phyloP scores from a whole-genome alignment of 2,113 vertebrate species.

The Butastur rufipennis region DNA sequence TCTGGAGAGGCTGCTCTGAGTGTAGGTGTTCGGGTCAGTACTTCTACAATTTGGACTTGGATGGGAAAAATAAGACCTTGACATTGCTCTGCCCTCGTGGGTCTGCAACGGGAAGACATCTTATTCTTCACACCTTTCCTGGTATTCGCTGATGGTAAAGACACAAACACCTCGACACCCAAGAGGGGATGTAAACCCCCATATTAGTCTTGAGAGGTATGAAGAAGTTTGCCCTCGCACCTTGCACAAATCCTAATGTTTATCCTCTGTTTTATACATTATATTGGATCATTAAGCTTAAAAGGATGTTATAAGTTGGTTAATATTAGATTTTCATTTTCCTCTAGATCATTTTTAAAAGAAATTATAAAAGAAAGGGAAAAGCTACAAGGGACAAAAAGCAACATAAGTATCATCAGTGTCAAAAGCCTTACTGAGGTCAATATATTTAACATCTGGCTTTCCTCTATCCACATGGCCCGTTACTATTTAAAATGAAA shows the following conservation, averaged over 20 bases:
- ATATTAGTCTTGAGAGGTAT: too few relatives aligned
- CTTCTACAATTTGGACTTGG: background rate
- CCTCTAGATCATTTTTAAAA: background rate
- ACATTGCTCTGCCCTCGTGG: background rate
- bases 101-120: background rate
- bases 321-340: background rate
- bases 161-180: background rate
- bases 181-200: background rate
- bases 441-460: background rate
- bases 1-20: background rate
- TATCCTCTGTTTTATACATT: background rate
- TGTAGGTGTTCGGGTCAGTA: background rate
- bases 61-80: background rate
- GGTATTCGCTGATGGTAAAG: background rate
- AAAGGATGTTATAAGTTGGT: background rate
- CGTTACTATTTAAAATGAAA: background rate
- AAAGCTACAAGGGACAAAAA: background rate
- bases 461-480: background rate
- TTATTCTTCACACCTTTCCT: background rate
- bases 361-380: background rate
- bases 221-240: background rate
- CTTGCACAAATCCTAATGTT: background rate
- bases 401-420: background rate
- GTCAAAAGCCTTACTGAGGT: background rate
- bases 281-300: background rate